These are phyloP conservation scores for Hydropsyche tenuis DNA, from an alignment of 1,140 invertebrate genomes.

Conservation along the genomic window DNA sequence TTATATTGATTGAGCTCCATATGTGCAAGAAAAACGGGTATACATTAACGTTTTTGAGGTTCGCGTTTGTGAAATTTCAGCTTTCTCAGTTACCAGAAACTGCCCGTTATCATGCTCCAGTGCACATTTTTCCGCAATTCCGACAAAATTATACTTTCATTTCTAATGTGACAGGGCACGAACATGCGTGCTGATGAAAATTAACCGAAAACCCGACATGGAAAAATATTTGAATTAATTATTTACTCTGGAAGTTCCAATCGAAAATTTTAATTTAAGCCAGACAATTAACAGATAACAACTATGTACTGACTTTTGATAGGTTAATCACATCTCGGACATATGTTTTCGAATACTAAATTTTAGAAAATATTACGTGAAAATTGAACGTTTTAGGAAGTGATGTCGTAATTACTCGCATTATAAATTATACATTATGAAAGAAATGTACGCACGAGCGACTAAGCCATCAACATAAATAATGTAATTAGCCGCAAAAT, in stretches of 20 bases:
- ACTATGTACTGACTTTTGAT: not conserved
- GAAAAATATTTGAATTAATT: constrained; percentile 9
- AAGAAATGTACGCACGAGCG: no score
- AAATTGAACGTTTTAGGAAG: no score
- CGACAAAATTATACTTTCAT: constrained; percentile 16
- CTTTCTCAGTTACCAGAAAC: not conserved
- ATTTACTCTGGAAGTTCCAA: not conserved
- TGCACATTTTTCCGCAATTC: constrained; percentile 21
- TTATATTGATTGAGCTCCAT: no score
- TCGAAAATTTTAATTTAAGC: not conserved
- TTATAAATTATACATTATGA: no score
- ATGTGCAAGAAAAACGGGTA: no score
- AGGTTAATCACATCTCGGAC: not conserved
- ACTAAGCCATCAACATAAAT: no score
- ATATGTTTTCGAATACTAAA: not conserved
- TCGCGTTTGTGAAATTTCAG: not conserved
- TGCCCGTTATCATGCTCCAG: constrained; percentile 2
- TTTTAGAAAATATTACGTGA: no score
- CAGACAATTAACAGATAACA: not conserved
- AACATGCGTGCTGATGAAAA: constrained; percentile 13
- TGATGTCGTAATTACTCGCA: no score
- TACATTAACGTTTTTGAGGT: not conserved
- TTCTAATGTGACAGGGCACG: constrained; percentile 24
- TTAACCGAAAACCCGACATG: constrained; percentile 11
- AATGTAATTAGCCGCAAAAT: no score